phyloP scores from a whole-genome alignment of 2,113 vertebrate species.

The Emydocephalus ijimae region DNA sequence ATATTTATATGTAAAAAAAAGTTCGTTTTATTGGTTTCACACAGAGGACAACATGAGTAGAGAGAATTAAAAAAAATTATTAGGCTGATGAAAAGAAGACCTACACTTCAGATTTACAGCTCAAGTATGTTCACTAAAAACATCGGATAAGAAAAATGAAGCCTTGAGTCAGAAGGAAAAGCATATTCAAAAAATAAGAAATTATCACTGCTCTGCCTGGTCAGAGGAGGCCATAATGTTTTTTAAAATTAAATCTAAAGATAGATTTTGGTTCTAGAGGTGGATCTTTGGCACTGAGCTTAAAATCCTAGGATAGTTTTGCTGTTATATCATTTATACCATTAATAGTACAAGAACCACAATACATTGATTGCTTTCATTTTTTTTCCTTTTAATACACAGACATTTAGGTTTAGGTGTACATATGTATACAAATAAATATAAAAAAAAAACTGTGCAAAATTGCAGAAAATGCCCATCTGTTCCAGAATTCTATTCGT shows the following conservation, averaged over 20 bases:
- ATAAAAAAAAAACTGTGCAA: not conserved
- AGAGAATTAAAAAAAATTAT: not conserved
- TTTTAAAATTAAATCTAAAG: not conserved
- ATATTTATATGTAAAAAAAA: not conserved
- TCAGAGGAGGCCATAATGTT: not conserved
- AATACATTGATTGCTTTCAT: not conserved
- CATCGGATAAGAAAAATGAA: not conserved
- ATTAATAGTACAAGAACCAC: not conserved
- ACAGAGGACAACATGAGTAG: not conserved
- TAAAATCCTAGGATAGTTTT: not conserved
- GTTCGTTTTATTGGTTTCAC: not conserved
- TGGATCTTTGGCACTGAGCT: not conserved
- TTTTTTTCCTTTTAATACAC: not conserved
- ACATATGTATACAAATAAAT: not conserved
- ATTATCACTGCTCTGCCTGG: not conserved
- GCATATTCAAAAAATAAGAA: not conserved
- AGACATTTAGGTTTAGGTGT: not conserved
- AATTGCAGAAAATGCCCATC: not conserved
- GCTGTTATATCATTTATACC: not conserved
- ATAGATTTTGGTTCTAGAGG: not conserved
- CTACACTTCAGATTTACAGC: not conserved
- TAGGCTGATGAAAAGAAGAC: not conserved
- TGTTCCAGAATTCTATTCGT: not conserved
- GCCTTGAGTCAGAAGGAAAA: not conserved
- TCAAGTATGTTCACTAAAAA: not conserved